Conservation (phyloP, 2,888 invertebrate species). For the Drosophila nigricruria region DNA sequence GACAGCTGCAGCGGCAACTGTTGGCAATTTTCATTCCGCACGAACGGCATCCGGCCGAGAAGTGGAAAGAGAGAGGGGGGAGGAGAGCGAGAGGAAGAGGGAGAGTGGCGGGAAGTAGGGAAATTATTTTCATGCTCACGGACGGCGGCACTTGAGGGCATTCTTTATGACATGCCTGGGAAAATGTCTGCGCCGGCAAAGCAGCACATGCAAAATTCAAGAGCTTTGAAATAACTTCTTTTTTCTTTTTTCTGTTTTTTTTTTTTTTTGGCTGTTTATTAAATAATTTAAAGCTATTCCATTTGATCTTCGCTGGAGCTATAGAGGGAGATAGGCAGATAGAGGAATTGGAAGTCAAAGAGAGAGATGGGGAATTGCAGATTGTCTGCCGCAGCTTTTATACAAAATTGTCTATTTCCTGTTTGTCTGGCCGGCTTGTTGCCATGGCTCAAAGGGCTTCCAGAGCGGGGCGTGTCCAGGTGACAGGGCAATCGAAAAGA, state of each 20-base stretch:
- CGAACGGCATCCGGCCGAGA: conserved; percentile 1
- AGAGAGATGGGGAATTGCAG: neutral
- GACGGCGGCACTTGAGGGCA: conserved; percentile 75
- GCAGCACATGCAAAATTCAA: conserved; percentile 38
- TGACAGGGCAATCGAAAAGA: conserved; percentile 19
- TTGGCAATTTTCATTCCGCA: conserved; percentile 64
- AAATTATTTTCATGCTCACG: conserved; percentile 77
- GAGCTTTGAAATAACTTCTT: conserved; percentile 31
- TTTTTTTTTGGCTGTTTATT: conserved; percentile 46
- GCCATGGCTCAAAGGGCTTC: conserved; percentile 19
- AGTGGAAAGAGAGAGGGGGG: neutral
- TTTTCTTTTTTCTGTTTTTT: neutral
- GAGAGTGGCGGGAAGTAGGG: conserved; percentile 2
- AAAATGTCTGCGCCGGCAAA: conserved; percentile 54
- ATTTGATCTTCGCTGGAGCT: conserved; percentile 22
- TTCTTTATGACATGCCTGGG: conserved; percentile 73
- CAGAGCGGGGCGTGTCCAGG: conserved; percentile 26
- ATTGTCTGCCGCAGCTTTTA: conserved; percentile 52
- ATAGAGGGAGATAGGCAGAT: neutral
- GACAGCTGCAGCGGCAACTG: conserved; percentile 63
- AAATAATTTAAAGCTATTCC: conserved; percentile 65
- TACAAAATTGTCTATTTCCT: conserved; percentile 74
- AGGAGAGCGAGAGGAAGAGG: neutral
- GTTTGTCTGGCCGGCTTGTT: conserved; percentile 59
- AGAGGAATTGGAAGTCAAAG: neutral